phyloP scores from a whole-genome alignment of 2,797 vertebrate species.

The Cossypha dichroa region DNA sequence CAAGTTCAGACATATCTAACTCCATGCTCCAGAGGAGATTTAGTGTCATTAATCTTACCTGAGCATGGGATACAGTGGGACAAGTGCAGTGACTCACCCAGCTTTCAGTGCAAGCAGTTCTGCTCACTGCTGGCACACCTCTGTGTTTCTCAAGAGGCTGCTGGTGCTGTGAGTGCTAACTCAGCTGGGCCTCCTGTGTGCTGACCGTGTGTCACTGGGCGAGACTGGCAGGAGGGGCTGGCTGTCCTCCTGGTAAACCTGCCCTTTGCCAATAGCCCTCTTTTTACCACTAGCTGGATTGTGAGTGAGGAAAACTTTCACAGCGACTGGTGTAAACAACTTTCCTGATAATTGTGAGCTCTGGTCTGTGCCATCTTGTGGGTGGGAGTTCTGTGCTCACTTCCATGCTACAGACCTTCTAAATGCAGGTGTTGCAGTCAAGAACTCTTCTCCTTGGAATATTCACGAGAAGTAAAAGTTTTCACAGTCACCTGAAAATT shows the following conservation, averaged over 20 bases:
- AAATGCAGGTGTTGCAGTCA: neutral
- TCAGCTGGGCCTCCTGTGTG: neutral
- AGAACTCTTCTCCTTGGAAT: neutral
- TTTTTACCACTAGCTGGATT: neutral
- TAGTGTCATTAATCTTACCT: slow-evolving; percentile 36
- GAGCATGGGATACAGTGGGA: neutral
- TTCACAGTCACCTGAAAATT: neutral
- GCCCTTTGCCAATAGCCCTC: neutral
- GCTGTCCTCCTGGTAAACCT: neutral
- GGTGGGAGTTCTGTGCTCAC: neutral
- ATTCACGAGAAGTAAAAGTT: neutral
- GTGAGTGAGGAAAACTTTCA: neutral
- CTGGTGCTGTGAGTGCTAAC: neutral
- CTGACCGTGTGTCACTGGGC: fast-evolving
- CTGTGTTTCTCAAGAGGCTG: neutral
- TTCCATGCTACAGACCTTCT: neutral
- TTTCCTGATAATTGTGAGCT: neutral
- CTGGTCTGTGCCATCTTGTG: neutral
- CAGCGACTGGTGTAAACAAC: neutral
- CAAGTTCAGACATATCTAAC: slow-evolving; percentile 43
- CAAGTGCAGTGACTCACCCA: neutral
- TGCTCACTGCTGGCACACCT: neutral
- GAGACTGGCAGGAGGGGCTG: neutral
- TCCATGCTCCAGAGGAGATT: neutral
- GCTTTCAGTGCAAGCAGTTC: neutral